These are phyloP conservation scores for Decapterus maruadsi DNA, from an alignment of 2,797 vertebrate species.

Conservation along the genomic window DNA sequence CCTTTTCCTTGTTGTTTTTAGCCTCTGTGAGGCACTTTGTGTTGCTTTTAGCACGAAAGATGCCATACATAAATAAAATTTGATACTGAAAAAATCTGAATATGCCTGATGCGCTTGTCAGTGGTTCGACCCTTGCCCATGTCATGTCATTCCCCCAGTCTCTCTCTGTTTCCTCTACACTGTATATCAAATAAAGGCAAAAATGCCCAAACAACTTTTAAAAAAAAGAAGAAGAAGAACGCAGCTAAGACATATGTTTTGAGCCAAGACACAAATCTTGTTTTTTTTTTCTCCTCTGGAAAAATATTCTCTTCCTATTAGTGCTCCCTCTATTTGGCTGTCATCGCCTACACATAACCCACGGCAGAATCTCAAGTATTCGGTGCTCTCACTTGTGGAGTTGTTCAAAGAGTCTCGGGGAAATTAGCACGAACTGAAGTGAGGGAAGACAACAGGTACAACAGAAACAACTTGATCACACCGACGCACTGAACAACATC, in stretches of 20 bases:
- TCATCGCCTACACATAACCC: slow-evolving; percentile 51
- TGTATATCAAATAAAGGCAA: too few relatives aligned
- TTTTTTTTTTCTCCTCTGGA: slow-evolving; percentile 15
- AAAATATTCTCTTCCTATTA: slow-evolving; percentile 24
- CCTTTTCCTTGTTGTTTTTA: too few relatives aligned
- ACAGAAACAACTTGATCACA: not conserved
- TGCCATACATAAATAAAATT: too few relatives aligned
- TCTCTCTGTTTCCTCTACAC: too few relatives aligned
- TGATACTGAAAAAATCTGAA: too few relatives aligned
- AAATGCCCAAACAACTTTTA: too few relatives aligned
- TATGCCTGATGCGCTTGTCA: too few relatives aligned
- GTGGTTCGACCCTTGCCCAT: too few relatives aligned
- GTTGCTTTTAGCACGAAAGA: too few relatives aligned
- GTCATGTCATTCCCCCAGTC: too few relatives aligned
- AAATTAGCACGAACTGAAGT: slow-evolving; percentile 11
- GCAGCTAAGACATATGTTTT: slow-evolving; percentile 39
- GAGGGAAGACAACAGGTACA: not conserved
- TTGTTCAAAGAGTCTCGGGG: slow-evolving; percentile 6
- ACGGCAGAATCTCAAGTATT: slow-evolving; percentile 38
- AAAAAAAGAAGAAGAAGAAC: not conserved
- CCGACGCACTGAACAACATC: not conserved
- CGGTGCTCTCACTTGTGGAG: not conserved
- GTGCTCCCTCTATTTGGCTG: slow-evolving; percentile 29
- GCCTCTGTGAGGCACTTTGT: too few relatives aligned
- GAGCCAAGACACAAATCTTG: slow-evolving; percentile 25